phyloP scores from a whole-genome alignment of 2,888 invertebrate species.

The Brachynemurus nebulosus region DNA sequence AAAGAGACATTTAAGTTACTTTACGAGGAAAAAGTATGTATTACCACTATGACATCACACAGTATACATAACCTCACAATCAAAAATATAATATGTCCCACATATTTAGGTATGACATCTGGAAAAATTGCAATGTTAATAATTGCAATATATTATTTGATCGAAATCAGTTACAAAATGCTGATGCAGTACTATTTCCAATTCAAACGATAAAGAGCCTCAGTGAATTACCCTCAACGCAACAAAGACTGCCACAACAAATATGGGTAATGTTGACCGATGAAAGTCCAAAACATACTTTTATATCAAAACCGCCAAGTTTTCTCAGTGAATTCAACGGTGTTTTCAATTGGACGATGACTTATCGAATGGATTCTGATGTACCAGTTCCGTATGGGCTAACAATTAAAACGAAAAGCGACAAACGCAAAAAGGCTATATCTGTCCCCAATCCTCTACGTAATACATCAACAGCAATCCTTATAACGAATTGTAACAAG shows the following conservation, averaged over 20 bases:
- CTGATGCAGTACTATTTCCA: slow-evolving; percentile 52
- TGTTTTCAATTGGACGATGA: slow-evolving; percentile 61
- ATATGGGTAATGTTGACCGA: slow-evolving; percentile 58
- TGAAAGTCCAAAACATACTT: slow-evolving; percentile 48
- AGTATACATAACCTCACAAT: background rate
- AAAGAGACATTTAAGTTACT: slow-evolving; percentile 39
- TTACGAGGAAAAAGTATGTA: slow-evolving; percentile 28
- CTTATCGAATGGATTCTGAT: slow-evolving; percentile 48
- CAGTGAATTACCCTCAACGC: slow-evolving; percentile 36
- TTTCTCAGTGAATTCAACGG: slow-evolving; percentile 36
- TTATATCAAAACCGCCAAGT: slow-evolving; percentile 29
- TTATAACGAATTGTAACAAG: slow-evolving; percentile 45
- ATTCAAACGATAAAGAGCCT: slow-evolving; percentile 34
- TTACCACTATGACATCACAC: background rate
- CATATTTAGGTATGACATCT: slow-evolving; percentile 36
- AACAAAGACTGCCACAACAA: slow-evolving; percentile 34
- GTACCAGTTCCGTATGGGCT: slow-evolving; percentile 53
- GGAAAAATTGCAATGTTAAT: slow-evolving; percentile 42
- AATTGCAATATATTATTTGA: slow-evolving; percentile 48
- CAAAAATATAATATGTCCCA: too few species aligned
- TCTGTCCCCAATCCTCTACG: slow-evolving; percentile 13
- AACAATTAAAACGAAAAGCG: slow-evolving; percentile 28
- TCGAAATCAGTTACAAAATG: slow-evolving; percentile 31
- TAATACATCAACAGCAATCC: slow-evolving; percentile 35
- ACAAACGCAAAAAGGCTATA: slow-evolving; percentile 12